phyloP scores from a whole-genome alignment of 2,113 vertebrate genomes.

The Eptesicus fuscus region DNA sequence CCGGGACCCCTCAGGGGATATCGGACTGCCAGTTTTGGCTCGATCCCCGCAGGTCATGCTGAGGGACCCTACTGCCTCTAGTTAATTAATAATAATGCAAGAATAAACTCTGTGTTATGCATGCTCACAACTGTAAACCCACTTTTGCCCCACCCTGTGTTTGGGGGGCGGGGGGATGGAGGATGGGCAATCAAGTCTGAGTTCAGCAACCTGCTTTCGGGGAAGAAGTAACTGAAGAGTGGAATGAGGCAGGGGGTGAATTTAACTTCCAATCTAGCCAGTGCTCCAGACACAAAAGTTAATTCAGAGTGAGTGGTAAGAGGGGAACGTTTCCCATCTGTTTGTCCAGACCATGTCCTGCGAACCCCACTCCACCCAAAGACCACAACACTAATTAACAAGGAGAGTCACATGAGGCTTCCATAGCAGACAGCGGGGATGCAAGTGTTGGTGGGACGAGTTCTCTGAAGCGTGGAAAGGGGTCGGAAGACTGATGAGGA shows the following conservation, averaged over 20 bases:
- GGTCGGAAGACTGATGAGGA: not conserved
- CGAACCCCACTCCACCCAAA: not conserved
- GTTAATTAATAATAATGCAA: not conserved
- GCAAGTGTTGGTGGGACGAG: not conserved
- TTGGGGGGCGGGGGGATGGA: rapidly evolving
- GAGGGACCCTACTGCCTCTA: no score
- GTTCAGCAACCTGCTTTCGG: not conserved
- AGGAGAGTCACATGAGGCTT: not conserved
- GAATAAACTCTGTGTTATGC: not conserved
- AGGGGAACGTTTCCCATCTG: not conserved
- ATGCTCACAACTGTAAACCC: not conserved
- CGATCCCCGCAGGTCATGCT: no score
- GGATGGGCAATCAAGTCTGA: not conserved
- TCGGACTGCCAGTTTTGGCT: no score
- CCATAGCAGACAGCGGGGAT: not conserved
- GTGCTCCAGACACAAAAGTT: not conserved
- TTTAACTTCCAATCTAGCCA: not conserved
- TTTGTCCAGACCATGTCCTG: not conserved
- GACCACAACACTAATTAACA: not conserved
- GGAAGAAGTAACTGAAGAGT: not conserved
- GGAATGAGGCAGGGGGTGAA: not conserved
- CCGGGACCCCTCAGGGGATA: no score
- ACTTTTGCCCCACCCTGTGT: not conserved
- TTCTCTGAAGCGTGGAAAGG: not conserved
- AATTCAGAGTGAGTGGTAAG: not conserved